Evolutionary conservation across 2,888 invertebrate genomes (phyloP).

Genomic region (Drosophila sordidapex): DNA sequence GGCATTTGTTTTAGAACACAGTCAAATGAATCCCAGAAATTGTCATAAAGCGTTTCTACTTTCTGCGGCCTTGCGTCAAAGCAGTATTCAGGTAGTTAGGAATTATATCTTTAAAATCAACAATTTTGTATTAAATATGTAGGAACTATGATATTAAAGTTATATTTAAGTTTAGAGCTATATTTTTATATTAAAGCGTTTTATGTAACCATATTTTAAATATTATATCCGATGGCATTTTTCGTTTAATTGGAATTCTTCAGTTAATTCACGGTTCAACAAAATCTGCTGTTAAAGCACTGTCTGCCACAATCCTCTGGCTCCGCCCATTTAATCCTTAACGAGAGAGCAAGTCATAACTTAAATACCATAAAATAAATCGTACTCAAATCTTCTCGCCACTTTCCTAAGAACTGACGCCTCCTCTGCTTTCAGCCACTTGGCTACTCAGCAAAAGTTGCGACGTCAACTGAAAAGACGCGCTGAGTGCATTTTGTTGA

Average conservation of each 20-base stretch:
- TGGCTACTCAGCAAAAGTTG: slow-evolving; percentile 49
- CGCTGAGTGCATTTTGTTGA: slow-evolving; percentile 74
- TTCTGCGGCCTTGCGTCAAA: slow-evolving; percentile 1
- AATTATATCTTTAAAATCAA: not conserved
- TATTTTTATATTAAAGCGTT: too few species aligned
- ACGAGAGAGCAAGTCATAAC: slow-evolving; percentile 49
- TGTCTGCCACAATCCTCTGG: not conserved
- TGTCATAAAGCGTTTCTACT: slow-evolving; percentile 11
- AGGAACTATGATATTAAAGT: not conserved
- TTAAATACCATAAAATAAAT: slow-evolving; percentile 51
- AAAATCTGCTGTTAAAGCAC: slow-evolving; percentile 1
- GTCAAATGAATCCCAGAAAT: slow-evolving; percentile 38
- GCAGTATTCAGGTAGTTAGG: slow-evolving; percentile 1
- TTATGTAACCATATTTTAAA: not conserved
- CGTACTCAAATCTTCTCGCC: slow-evolving; percentile 43
- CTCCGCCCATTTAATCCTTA: slow-evolving; percentile 28
- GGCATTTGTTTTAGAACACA: slow-evolving; percentile 58
- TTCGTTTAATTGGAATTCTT: not conserved
- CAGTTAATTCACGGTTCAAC: slow-evolving; percentile 19
- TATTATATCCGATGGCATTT: not conserved
- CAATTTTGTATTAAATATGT: not conserved
- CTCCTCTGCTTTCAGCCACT: slow-evolving; percentile 7
- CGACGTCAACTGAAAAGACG: slow-evolving; percentile 59
- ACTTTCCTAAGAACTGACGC: slow-evolving; percentile 4
- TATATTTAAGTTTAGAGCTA: not conserved